A percentile compares a stretch with the other conserved stretches of the same genome.
phyloP scores from a whole-genome alignment of 2,888 invertebrate genomes.

The Hetaerina titia region DNA sequence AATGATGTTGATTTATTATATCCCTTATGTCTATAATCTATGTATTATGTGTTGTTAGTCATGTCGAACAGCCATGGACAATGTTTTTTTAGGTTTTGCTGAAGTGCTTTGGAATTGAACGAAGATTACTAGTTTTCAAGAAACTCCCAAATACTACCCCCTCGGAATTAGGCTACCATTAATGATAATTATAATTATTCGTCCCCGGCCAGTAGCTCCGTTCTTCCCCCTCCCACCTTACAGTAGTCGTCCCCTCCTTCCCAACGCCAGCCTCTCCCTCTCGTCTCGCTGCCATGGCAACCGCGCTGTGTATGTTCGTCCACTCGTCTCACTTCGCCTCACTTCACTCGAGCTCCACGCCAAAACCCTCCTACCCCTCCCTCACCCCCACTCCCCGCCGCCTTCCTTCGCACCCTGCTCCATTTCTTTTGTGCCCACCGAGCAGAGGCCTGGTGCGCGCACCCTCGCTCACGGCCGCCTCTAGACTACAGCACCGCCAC shows the following conservation, averaged over 20 bases:
- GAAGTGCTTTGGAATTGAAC: conserved; percentile 7
- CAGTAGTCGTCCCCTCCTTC: not conserved
- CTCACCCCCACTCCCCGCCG: not conserved
- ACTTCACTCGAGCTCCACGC: not conserved
- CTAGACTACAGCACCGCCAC: not conserved
- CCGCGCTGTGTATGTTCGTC: not conserved
- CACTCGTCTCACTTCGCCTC: conserved; percentile 21
- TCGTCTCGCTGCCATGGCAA: conserved; percentile 23
- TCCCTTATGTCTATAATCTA: too few relatives aligned
- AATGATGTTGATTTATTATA: too few relatives aligned
- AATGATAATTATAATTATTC: conserved; percentile 13
- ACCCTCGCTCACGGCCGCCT: not conserved
- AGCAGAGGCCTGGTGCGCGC: not conserved
- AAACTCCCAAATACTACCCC: not conserved
- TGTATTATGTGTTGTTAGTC: too few relatives aligned
- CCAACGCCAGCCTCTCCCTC: not conserved
- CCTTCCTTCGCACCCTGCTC: not conserved
- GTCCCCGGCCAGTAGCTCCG: not conserved
- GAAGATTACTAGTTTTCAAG: not conserved
- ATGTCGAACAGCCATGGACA: not conserved
- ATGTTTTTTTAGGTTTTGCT: not conserved
- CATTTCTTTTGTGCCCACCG: not conserved
- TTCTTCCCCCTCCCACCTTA: not conserved
- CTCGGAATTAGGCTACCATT: not conserved
- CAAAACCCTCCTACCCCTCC: not conserved